Percentiles rank a stretch among this genome's conserved stretches.
Evolutionary conservation across 2,888 invertebrate species (phyloP).

Genomic region (Baronia brevicornis): DNA sequence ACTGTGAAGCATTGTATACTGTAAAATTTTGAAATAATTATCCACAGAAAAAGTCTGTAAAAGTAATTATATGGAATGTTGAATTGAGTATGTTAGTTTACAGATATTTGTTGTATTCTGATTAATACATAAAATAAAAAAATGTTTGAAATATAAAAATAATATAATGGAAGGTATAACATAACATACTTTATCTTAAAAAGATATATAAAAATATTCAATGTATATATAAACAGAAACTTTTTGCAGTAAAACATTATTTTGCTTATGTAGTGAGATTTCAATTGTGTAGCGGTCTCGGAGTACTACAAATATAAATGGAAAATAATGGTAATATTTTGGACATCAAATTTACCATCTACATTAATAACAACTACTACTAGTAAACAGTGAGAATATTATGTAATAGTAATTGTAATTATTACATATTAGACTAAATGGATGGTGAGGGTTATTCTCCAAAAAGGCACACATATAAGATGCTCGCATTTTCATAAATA

Average conservation of each 20-base stretch:
- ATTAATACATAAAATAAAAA: background rate
- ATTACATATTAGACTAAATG: slow-evolving; percentile 42
- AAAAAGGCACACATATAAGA: slow-evolving; percentile 55
- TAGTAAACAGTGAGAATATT: slow-evolving; percentile 27
- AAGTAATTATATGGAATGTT: slow-evolving; percentile 61
- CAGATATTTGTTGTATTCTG: background rate
- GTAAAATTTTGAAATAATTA: slow-evolving; percentile 1
- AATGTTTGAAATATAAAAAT: slow-evolving; percentile 1
- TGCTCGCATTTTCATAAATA: slow-evolving; percentile 18
- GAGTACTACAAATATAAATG: slow-evolving; percentile 2
- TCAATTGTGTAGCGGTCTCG: slow-evolving; percentile 1
- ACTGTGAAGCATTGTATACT: background rate
- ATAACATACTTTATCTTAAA: background rate
- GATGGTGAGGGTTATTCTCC: slow-evolving; percentile 50
- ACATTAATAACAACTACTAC: slow-evolving; percentile 16
- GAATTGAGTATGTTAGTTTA: slow-evolving; percentile 27
- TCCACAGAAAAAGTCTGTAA: slow-evolving; percentile 38
- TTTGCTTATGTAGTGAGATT: slow-evolving; percentile 2
- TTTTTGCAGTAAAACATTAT: background rate
- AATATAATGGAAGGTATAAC: no score
- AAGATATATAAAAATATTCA: background rate
- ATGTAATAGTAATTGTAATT: slow-evolving; percentile 20
- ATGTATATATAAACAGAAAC: background rate
- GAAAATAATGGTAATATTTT: slow-evolving; percentile 14
- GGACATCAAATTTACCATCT: slow-evolving; percentile 16